These are phyloP conservation scores for Apis cerana DNA, from an alignment of 1,140 invertebrate species.

Conservation along the genomic window DNA sequence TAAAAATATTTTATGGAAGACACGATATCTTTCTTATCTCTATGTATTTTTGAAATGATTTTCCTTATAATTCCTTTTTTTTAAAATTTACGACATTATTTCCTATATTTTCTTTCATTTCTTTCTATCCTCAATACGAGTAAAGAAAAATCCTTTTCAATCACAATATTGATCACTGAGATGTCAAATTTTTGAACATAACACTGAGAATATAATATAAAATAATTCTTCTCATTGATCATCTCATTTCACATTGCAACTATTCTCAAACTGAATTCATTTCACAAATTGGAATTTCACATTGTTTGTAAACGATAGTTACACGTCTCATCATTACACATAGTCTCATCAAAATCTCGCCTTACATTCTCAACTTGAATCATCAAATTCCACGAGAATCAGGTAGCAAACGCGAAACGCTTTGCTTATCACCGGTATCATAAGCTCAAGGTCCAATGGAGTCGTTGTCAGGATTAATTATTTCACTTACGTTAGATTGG, in stretches of 20 bases:
- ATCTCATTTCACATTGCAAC: too few relatives aligned
- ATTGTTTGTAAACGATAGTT: constrained; percentile 27
- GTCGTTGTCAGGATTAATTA: neutral
- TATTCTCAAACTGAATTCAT: neutral
- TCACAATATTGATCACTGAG: too few relatives aligned
- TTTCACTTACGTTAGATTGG: neutral
- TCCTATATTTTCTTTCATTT: too few relatives aligned
- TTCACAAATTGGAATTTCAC: neutral
- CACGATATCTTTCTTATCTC: neutral
- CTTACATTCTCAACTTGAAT: constrained; percentile 57
- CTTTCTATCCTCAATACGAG: too few relatives aligned
- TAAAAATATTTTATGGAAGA: neutral
- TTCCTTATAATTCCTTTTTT: too few relatives aligned
- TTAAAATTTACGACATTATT: too few relatives aligned
- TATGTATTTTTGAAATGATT: too few relatives aligned
- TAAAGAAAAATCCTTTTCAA: too few relatives aligned
- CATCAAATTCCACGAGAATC: constrained; percentile 69
- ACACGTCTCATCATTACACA: neutral
- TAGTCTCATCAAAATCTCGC: neutral
- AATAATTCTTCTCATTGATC: too few relatives aligned
- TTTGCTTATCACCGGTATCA: constrained; percentile 44
- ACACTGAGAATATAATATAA: too few relatives aligned
- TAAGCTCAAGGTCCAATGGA: neutral
- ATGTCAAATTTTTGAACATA: too few relatives aligned
- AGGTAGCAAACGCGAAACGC: constrained; percentile 31